Conservation (phyloP, 2,797 vertebrate genomes). For the Lithobates sylvaticus region DNA sequence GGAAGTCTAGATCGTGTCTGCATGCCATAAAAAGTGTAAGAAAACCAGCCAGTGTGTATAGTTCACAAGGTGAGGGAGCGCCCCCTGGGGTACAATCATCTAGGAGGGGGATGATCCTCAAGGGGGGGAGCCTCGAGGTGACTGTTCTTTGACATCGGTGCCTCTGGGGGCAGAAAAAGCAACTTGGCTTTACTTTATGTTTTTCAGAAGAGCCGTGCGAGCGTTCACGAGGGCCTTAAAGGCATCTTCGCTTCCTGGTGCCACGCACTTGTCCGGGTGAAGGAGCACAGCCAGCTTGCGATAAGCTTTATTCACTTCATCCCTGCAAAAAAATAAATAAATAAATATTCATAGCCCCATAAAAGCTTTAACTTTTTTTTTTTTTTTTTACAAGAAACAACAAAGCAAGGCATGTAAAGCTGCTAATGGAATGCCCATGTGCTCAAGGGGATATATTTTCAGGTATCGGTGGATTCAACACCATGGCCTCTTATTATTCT, state of each 20-base stretch:
- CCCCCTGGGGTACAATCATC: constrained; percentile 8
- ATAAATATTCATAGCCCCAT: not conserved
- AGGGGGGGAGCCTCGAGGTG: too few species aligned
- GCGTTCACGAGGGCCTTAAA: constrained; percentile 96
- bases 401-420: too few species aligned
- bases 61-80: not conserved
- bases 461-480: too few species aligned
- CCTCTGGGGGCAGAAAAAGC: not conserved
- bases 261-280: constrained; percentile 93
- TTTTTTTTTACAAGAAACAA: too few species aligned
- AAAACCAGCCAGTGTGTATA: not conserved
- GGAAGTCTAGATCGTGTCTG: not conserved
- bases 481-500: too few species aligned
- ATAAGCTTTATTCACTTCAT: constrained; percentile 96
- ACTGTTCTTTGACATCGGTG: not conserved
- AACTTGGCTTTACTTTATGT: constrained; percentile 80
- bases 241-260: constrained; percentile 92
- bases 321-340: constrained; percentile 79
- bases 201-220: constrained; percentile 91
- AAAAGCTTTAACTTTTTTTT: too few species aligned
- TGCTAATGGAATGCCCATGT: too few species aligned
- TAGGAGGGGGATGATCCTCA: not conserved
- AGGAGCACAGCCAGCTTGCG: constrained; percentile 91
- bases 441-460: too few species aligned
- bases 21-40: constrained; percentile 9